phyloP scores from a whole-genome alignment of 2,888 invertebrate genomes.

The Orthosia cruda region DNA sequence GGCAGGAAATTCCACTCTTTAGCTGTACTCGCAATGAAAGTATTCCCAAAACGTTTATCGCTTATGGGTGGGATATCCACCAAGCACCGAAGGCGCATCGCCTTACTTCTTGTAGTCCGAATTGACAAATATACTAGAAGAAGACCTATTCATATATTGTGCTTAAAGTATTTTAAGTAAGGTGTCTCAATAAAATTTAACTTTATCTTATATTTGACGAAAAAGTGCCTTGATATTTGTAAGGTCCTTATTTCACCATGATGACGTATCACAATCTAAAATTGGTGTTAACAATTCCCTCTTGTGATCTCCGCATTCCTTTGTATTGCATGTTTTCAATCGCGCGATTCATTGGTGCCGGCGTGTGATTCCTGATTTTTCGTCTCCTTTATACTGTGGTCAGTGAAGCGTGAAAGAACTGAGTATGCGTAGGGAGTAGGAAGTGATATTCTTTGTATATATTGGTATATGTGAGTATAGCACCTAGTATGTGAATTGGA shows the following conservation, averaged over 20 bases:
- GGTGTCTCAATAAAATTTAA: too few species aligned
- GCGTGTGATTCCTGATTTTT: constrained; percentile 63
- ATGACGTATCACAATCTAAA: constrained; percentile 33
- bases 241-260: background rate
- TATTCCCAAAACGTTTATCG: too few species aligned
- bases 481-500: background rate
- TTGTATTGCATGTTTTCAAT: constrained; percentile 64
- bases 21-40: too few species aligned
- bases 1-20: too few species aligned
- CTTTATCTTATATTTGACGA: background rate
- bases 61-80: too few species aligned
- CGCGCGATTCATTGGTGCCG: constrained; percentile 55
- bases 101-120: too few species aligned
- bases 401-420: constrained; percentile 43
- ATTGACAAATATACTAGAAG: too few species aligned
- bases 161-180: too few species aligned
- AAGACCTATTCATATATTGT: too few species aligned
- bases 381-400: constrained; percentile 36
- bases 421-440: background rate
- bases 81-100: too few species aligned
- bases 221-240: background rate
- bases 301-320: constrained; percentile 33
- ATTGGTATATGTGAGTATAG: background rate
- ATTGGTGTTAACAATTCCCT: constrained; percentile 48
- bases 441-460: constrained; percentile 6